A percentile compares a stretch with the other conserved stretches of the same genome.
phyloP scores from a whole-genome alignment of 2,113 vertebrate species.

The Ursus arctos region DNA sequence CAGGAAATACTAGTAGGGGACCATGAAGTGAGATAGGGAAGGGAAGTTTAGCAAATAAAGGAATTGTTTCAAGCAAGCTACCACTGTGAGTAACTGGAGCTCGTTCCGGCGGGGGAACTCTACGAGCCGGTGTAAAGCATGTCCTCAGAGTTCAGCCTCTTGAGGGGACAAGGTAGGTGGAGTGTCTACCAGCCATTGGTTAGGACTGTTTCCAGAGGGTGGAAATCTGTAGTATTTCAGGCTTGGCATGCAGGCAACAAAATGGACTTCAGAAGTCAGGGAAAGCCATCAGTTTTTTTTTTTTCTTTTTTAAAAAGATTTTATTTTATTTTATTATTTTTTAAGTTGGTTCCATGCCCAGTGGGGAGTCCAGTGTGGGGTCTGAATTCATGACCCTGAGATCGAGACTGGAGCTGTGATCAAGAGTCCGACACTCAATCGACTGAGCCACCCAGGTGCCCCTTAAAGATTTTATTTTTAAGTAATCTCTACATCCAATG shows the following conservation, averaged over 20 bases:
- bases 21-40: background rate
- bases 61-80: background rate
- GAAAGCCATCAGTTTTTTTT: background rate
- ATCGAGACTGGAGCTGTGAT: background rate
- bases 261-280: conserved; percentile 12
- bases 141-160: background rate
- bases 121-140: background rate
- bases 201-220: background rate
- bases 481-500: background rate
- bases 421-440: background rate
- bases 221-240: background rate
- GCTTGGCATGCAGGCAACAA: background rate
- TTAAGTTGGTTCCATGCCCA: too few species aligned
- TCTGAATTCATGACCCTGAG: background rate
- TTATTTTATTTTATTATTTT: too few species aligned
- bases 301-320: background rate
- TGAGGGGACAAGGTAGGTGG: background rate
- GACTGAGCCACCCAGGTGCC: background rate
- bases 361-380: too few species aligned
- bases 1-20: background rate
- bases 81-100: background rate
- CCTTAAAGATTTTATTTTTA: background rate
- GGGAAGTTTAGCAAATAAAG: background rate
- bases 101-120: background rate
- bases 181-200: background rate